phyloP scores from a whole-genome alignment of 2,888 invertebrate genomes.

The Protodeltote pygarga region DNA sequence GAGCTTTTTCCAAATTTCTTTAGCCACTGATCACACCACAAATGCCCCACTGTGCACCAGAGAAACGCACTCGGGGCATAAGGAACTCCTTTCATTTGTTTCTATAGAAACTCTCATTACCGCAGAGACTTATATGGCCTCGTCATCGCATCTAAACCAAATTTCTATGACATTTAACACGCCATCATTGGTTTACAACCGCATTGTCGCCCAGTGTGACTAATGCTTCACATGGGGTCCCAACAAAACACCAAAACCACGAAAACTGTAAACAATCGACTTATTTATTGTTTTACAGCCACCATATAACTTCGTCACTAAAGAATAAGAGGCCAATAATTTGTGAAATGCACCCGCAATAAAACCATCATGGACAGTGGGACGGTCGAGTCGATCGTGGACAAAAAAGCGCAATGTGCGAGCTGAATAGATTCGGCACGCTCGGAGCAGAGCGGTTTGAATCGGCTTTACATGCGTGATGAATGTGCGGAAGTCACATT shows the following conservation, averaged over 20 bases:
- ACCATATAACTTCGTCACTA: conserved; percentile 76
- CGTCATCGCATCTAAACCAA: conserved; percentile 65
- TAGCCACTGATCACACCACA: conserved; percentile 54
- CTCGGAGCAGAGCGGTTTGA: conserved; percentile 58
- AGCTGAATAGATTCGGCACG: conserved; percentile 76
- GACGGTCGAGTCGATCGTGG: conserved; percentile 26
- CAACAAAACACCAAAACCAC: conserved; percentile 63
- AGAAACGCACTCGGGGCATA: conserved; percentile 26
- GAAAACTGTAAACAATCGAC: conserved; percentile 77
- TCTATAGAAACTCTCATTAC: conserved; percentile 65
- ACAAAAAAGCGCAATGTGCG: conserved; percentile 64
- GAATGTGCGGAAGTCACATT: conserved; percentile 80
- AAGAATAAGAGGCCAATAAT: conserved; percentile 73
- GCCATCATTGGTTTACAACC: conserved; percentile 72
- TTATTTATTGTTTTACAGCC: conserved; percentile 85
- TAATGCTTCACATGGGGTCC: conserved; percentile 75
- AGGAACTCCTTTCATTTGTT: conserved; percentile 57
- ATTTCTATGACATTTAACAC: conserved; percentile 66
- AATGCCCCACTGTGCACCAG: conserved; percentile 62
- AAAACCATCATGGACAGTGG: conserved; percentile 81
- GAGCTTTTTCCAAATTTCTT: conserved; percentile 59
- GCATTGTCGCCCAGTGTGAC: conserved; percentile 60
- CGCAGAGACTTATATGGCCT: conserved; percentile 53
- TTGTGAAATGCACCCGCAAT: conserved; percentile 78
- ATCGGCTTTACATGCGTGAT: conserved; percentile 69